Base-by-base conservation (phyloP, 1,140 invertebrate species). In the Tenebrio molitor region DNA sequence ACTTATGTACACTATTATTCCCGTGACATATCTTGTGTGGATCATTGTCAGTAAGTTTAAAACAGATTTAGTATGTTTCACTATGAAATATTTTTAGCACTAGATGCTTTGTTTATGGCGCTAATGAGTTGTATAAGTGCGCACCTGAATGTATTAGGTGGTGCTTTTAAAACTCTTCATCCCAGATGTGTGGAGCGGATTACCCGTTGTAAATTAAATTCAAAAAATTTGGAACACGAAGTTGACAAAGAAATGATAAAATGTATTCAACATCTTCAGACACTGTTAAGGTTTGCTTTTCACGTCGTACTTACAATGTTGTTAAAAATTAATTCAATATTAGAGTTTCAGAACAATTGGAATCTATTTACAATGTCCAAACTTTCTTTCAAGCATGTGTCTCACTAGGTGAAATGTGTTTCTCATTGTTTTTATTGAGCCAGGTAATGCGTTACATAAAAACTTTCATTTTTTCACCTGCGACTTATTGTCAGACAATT, bases 361-460 rank as follows among this genome's bases (percentile, higher is more conserved):
- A 81, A 66, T 39, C 72, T 53, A 65, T 77, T 34, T 81, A 77
- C 44, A 75, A 76, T 1, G 75, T 76, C 36, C 72, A 79, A 16
- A 81, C 76, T 6, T 39, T 77, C 10, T 29, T 44, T 10, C 80
- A 81, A 74, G 73, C 73, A 4, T 21, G 78, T 14, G 69, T 77
- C 6, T 79, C 78, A 2, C 64, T 80, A 16, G 50, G 79, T 7
- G 76, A 79, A 64, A 76, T 78, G 39, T 79, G 78, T 33, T 77
- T 78, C 7, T 80, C 76, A 63, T 66, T 81, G 39, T 81, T 76
- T 65, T 42, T 75, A 6, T 72, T 77, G 23, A 73, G 75, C 8
- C 69, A 21, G 14, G 78, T 79, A 74, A 76, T 8, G 34, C 25
- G 17, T 33, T n/a, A 0, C 25, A 29, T n/a, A n/a, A n/a, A n/a